A percentile compares a stretch with the other conserved stretches of the same genome.
These are phyloP conservation scores for Poecilia latipinna DNA, from an alignment of 2,113 vertebrate species.

Conservation along the genomic window DNA sequence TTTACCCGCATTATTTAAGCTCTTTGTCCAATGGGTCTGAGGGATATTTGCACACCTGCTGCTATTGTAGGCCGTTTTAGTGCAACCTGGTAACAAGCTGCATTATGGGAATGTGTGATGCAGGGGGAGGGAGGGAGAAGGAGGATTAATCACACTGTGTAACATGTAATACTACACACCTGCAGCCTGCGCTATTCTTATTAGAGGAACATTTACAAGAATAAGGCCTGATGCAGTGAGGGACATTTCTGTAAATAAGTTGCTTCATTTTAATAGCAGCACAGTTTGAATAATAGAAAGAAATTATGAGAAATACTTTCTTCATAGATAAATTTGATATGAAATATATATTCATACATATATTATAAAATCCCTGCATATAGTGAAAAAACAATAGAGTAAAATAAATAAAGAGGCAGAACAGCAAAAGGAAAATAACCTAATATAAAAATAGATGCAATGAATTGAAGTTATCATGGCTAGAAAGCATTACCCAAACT, in stretches of 20 bases:
- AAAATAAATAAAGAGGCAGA: conserved; percentile 12
- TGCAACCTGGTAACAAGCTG: conserved; percentile 73
- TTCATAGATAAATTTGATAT: conserved; percentile 5
- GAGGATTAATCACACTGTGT: conserved; percentile 62
- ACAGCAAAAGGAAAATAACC: conserved; percentile 2
- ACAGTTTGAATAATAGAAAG: conserved; percentile 2
- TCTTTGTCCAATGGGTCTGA: conserved; percentile 69
- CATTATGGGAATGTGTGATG: conserved; percentile 75
- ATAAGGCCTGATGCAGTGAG: conserved; percentile 20
- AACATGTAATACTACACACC: conserved; percentile 60
- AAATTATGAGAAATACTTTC: conserved; percentile 10
- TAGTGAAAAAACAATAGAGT: conserved; percentile 3
- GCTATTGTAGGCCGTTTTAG: conserved; percentile 75
- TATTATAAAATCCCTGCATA: not conserved
- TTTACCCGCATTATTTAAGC: conserved; percentile 74
- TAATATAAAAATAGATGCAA: conserved; percentile 13
- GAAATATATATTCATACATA: not conserved
- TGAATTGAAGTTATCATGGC: conserved; percentile 24
- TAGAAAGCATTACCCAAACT: conserved; percentile 31
- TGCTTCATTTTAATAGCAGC: conserved; percentile 21
- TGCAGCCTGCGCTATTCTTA: conserved; percentile 51
- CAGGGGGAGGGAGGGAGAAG: conserved; percentile 11
- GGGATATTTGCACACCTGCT: conserved; percentile 84
- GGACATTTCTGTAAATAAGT: conserved; percentile 23
- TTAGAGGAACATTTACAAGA: conserved; percentile 50